A percentile compares a stretch with the other conserved stretches of the same genome.
phyloP scores from a whole-genome alignment of 2,797 vertebrate species.

The Toxotes lorentzi region DNA sequence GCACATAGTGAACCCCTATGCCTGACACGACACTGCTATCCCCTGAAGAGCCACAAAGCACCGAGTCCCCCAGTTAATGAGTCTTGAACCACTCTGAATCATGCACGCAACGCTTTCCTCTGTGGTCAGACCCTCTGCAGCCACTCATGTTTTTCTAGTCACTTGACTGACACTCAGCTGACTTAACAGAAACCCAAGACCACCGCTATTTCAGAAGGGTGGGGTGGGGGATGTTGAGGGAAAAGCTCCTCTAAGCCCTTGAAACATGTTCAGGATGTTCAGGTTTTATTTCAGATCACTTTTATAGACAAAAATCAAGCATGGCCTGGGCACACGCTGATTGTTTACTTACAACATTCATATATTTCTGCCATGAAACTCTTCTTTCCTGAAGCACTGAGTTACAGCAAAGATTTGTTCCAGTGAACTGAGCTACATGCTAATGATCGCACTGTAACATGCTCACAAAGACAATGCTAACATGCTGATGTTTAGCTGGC shows the following conservation, averaged over 20 bases:
- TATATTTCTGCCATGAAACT: not conserved
- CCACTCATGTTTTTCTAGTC: slow-evolving; percentile 47
- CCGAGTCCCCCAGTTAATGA: not conserved
- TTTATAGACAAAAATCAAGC: not conserved
- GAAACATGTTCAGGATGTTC: slow-evolving; percentile 55
- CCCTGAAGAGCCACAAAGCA: slow-evolving; percentile 19
- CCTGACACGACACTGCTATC: slow-evolving; percentile 15
- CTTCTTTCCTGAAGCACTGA: not conserved
- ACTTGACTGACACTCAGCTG: slow-evolving; percentile 53
- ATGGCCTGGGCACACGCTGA: not conserved
- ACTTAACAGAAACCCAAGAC: slow-evolving; percentile 51
- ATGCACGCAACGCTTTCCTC: slow-evolving; percentile 61
- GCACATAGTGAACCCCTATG: slow-evolving; percentile 18
- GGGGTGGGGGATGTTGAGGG: slow-evolving; percentile 38
- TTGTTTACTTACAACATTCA: slow-evolving; percentile 17
- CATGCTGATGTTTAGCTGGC: not conserved
- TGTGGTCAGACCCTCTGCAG: slow-evolving; percentile 45
- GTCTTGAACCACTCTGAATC: not conserved
- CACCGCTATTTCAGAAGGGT: not conserved
- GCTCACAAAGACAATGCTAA: not conserved
- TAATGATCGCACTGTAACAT: not conserved
- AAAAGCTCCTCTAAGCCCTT: slow-evolving; percentile 58
- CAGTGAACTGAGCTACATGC: not conserved
- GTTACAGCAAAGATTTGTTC: not conserved
- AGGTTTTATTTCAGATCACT: slow-evolving; percentile 14